Evolutionary conservation across 1,140 invertebrate genomes (phyloP).

Genomic region (Andricus grossulariae): DNA sequence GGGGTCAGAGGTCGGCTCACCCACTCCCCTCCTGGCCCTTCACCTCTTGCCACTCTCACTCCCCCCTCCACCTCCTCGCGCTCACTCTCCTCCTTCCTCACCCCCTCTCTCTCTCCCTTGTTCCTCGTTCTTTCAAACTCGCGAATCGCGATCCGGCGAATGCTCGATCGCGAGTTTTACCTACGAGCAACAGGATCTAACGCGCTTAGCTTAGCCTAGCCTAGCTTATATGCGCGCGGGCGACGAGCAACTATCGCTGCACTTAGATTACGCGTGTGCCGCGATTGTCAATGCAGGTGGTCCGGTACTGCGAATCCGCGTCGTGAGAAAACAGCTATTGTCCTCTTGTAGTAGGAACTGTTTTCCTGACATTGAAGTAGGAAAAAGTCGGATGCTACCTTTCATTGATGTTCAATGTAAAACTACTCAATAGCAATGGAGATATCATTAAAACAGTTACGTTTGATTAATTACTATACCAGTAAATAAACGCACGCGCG

Average conservation of each 20-base stretch:
- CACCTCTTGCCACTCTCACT: conserved; percentile 42
- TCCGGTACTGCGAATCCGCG: conserved; percentile 53
- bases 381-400: not conserved
- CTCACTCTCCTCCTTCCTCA: too few relatives aligned
- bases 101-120: too few relatives aligned
- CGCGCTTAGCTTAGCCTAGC: conserved; percentile 8
- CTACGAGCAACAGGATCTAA: conserved; percentile 37
- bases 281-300: conserved; percentile 48
- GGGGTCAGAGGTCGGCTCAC: conserved; percentile 73
- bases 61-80: conserved; percentile 38
- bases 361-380: conserved; percentile 44
- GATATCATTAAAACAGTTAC: too few relatives aligned
- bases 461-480: too few relatives aligned
- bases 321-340: conserved; percentile 9
- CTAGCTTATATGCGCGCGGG: conserved; percentile 5
- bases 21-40: conserved; percentile 66
- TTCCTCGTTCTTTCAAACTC: conserved; percentile 1
- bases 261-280: conserved; percentile 29
- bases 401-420: not conserved
- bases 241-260: conserved; percentile 6
- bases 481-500: too few relatives aligned
- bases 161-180: conserved; percentile 23
- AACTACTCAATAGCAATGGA: not conserved
- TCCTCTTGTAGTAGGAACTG: conserved; percentile 32
- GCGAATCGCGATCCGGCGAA: not conserved